Conservation (phyloP, 1,140 invertebrate genomes). For the Drosophila chauvacae region DNA sequence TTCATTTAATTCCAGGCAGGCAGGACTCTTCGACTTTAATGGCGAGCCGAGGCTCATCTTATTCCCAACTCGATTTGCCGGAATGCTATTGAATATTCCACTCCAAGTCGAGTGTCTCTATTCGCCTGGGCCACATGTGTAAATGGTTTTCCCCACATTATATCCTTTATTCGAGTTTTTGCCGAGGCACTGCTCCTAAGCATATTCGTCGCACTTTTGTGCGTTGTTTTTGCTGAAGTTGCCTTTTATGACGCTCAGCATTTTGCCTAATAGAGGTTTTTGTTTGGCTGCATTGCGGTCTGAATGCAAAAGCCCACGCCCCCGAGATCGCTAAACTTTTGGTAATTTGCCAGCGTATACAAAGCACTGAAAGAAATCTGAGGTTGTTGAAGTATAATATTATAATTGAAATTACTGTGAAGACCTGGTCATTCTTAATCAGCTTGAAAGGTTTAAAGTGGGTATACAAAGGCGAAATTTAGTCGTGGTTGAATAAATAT, state of each 20-base stretch:
- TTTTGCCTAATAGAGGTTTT: slow-evolving; percentile 58
- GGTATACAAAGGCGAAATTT: background rate
- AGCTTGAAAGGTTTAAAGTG: background rate
- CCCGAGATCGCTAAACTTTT: slow-evolving; percentile 32
- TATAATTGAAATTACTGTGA: background rate
- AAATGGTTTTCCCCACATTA: slow-evolving; percentile 50
- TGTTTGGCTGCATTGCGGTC: slow-evolving; percentile 42
- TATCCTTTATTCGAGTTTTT: slow-evolving; percentile 23
- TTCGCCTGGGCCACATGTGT: slow-evolving; percentile 47
- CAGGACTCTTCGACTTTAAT: slow-evolving; percentile 27
- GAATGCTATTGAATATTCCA: slow-evolving; percentile 38
- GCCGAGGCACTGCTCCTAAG: slow-evolving; percentile 10
- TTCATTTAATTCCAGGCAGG: slow-evolving; percentile 12
- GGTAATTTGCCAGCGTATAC: slow-evolving; percentile 31
- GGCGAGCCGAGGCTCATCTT: slow-evolving; percentile 5
- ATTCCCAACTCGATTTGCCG: slow-evolving; percentile 42
- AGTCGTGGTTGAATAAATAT: background rate
- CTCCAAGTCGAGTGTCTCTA: slow-evolving; percentile 45
- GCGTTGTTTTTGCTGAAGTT: slow-evolving; percentile 24
- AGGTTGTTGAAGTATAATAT: background rate
- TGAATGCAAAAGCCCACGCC: slow-evolving; percentile 20
- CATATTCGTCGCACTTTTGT: slow-evolving; percentile 22
- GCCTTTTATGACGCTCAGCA: slow-evolving; percentile 54
- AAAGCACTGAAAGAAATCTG: slow-evolving; percentile 2
- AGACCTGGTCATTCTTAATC: background rate